A percentile compares a stretch with the other conserved stretches of the same genome.
These are phyloP conservation scores for Tenebrosternarchus preto DNA, from an alignment of 2,113 vertebrate genomes.

Conservation along the genomic window DNA sequence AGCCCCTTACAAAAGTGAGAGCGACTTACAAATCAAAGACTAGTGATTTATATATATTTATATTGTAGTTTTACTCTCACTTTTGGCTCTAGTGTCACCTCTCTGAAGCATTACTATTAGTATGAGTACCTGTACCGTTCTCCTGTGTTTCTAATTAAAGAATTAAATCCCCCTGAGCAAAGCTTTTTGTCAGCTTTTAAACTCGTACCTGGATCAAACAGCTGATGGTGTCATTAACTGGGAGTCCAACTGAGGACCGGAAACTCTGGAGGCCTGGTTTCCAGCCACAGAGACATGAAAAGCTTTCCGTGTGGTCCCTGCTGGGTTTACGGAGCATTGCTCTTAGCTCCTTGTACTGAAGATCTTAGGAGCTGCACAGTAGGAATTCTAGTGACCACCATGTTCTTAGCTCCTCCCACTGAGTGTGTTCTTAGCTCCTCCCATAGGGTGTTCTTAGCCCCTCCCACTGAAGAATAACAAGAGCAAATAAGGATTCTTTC, in stretches of 20 bases:
- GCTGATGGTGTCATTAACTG: constrained; percentile 37
- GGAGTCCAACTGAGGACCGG: constrained; percentile 15
- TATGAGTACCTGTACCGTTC: neutral
- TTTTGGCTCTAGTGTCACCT: neutral
- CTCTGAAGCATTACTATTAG: neutral
- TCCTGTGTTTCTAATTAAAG: constrained; percentile 39
- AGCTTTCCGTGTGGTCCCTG: constrained; percentile 33
- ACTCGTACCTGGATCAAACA: constrained; percentile 49
- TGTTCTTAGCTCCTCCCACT: too few relatives aligned
- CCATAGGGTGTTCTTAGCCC: too few relatives aligned
- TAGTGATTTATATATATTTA: constrained; percentile 1
- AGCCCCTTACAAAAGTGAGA: too few relatives aligned
- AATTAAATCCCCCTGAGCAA: constrained; percentile 21
- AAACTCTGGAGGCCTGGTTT: constrained; percentile 33
- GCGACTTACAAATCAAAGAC: constrained; percentile 5
- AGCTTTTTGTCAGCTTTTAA: constrained; percentile 29
- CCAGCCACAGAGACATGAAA: constrained; percentile 33
- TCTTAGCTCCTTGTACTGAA: constrained; percentile 19
- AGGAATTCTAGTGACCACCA: too few relatives aligned
- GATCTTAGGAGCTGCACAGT: too few relatives aligned
- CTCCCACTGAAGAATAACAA: too few relatives aligned
- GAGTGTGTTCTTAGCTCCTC: too few relatives aligned
- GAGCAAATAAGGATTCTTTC: too few relatives aligned
- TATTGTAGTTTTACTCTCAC: too few relatives aligned
- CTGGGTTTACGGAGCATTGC: constrained; percentile 48